Evolutionary conservation across 2,113 vertebrate genomes (phyloP), one percentile per base, ranked within the genome.

Genomic region (Siniperca chuatsi): DNA sequence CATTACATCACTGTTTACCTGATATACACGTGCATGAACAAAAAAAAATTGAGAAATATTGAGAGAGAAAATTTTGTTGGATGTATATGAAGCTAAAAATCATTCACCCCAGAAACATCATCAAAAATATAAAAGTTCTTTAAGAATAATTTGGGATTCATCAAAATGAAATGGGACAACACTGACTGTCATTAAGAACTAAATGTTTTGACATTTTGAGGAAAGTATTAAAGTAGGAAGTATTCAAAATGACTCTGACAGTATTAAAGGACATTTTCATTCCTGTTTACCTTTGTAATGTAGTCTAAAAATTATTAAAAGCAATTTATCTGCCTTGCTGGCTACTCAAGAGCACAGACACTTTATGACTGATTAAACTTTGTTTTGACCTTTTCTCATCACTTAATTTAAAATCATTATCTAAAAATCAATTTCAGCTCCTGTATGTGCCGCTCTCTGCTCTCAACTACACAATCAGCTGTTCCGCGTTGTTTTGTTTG

Each of bases 401-500:
- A 40, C 74, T 52, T 25, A 6, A 62, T 50, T 62, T 33, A 10
- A 37, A 64, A 33, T 62, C n/a, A 35, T 37, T 23, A 13, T 23
- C 3, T 33, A 35, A 70, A 71, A 35, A 71, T 35, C 3, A 2
- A 23, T 37, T 67, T 20, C 16, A 18, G 16, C 46, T 79, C 16
- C 21, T 74, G 48, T 70, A 76, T 75, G 50, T 52, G 21, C 29
- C 1, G 0, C 50, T 67, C 54, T 57, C 37, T 40, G 70, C 33
- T 54, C 50, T 62, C 46, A 12, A 0, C 44, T 11, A 12, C 55
- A 37, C 23, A 42, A 55, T 23, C 60, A 1, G 8, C 44, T 48
- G 54, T 29, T 71, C 55, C 20, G 48, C 21, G 21, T n/a, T 46
- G 23, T 77, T 80, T 62, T 46, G 57, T 68, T 69, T 48, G 67